Percentiles rank a stretch among this genome's conserved stretches.
Evolutionary conservation across 2,888 invertebrate genomes (phyloP).

Genomic region (Trichopria drosophilae): DNA sequence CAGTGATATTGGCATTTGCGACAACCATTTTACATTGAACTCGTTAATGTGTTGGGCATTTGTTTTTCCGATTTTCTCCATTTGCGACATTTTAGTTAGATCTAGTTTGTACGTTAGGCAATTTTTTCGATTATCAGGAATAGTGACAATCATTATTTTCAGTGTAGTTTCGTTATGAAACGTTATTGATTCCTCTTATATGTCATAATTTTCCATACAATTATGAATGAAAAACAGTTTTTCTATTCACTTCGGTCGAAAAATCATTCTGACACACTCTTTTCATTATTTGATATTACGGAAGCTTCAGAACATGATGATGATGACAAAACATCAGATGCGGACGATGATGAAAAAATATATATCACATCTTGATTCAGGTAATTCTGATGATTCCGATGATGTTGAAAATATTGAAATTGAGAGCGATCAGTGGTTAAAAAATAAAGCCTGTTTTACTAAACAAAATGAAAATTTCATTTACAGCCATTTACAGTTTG

Average conservation of each 20-base stretch:
- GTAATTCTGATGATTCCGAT: background rate
- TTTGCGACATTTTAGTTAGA: no score
- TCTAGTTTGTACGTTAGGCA: no score
- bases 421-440: background rate
- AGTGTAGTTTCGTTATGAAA: no score
- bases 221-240: background rate
- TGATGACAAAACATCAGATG: background rate
- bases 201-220: slow-evolving; percentile 3
- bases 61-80: no score
- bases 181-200: background rate
- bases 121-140: slow-evolving; percentile 5
- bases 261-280: background rate
- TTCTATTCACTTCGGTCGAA: background rate
- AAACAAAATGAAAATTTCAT: slow-evolving; percentile 2
- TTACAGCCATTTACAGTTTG: slow-evolving; percentile 2
- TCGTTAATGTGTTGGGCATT: no score
- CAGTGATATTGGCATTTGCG: no score
- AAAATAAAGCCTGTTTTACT: background rate
- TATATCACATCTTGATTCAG: background rate
- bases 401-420: background rate
- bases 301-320: background rate
- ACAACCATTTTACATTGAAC: no score
- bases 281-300: background rate
- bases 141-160: slow-evolving; percentile 5
- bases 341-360: background rate